Conservation (phyloP, 2,888 invertebrate species). For the Eupelmus urozonus region DNA sequence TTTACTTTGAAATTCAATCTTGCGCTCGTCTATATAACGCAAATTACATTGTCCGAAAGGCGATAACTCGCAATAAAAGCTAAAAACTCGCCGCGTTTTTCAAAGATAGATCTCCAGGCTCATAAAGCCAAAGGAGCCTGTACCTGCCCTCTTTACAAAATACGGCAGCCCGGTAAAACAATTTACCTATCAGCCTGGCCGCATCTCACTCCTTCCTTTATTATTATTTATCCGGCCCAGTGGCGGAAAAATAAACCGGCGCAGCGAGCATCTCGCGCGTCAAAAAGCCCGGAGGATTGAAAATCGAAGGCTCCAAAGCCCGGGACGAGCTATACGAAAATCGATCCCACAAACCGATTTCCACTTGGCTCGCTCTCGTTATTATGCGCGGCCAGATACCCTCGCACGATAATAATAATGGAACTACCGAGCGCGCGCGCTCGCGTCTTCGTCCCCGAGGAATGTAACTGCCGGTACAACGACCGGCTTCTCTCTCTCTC, state of each 20-base stretch:
- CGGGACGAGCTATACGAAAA: too few relatives aligned
- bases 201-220: neutral
- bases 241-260: neutral
- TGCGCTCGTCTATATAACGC: too few relatives aligned
- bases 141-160: constrained; percentile 10
- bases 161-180: constrained; percentile 47
- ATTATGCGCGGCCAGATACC: constrained; percentile 56
- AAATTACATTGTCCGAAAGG: too few relatives aligned
- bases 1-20: too few relatives aligned
- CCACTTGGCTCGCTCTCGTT: constrained; percentile 47
- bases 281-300: constrained; percentile 39
- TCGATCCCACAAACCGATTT: constrained; percentile 52
- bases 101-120: neutral
- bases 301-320: constrained; percentile 52
- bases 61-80: too few relatives aligned
- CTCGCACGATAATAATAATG: constrained; percentile 57
- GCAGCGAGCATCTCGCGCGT: too few relatives aligned
- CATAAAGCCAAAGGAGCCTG: constrained; percentile 1
- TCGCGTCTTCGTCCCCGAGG: constrained; percentile 13
- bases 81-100: too few relatives aligned
- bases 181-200: constrained; percentile 49
- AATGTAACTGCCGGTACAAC: constrained; percentile 50
- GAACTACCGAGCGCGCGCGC: constrained; percentile 35
- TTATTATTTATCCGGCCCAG: constrained; percentile 27
- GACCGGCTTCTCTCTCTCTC: constrained; percentile 42